A percentile compares a stretch with the other conserved stretches of the same genome.
These are phyloP conservation scores for Drosophila stalkeri DNA, from an alignment of 2,888 invertebrate species.

Conservation along the genomic window DNA sequence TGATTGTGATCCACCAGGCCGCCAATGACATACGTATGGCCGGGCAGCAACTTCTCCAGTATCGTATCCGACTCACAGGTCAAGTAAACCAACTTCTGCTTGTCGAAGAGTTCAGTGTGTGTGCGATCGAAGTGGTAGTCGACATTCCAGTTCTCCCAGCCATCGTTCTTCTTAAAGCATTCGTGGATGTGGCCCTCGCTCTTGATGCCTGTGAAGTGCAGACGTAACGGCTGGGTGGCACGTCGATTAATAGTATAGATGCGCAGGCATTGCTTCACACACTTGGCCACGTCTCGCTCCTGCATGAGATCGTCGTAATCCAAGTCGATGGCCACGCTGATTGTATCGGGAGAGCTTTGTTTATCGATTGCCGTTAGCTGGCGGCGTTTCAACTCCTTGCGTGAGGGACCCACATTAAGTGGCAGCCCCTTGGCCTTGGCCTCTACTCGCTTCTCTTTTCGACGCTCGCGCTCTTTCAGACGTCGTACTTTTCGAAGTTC, in stretches of 20 bases:
- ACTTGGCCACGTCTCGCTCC: slow-evolving; percentile 94
- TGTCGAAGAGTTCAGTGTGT: slow-evolving; percentile 90
- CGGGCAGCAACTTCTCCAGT: slow-evolving; percentile 90
- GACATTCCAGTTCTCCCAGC: slow-evolving; percentile 97
- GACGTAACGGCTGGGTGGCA: slow-evolving; percentile 91
- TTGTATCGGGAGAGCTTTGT: slow-evolving; percentile 13
- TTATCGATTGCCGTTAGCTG: slow-evolving; percentile 83
- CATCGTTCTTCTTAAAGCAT: slow-evolving; percentile 92
- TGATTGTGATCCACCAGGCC: slow-evolving; percentile 99
- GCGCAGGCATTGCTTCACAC: slow-evolving; percentile 94
- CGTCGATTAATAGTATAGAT: slow-evolving; percentile 96
- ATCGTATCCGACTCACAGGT: slow-evolving; percentile 97
- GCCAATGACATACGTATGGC: slow-evolving; percentile 96
- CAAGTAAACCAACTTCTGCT: slow-evolving; percentile 94
- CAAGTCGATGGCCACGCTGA: slow-evolving; percentile 91
- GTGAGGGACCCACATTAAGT: slow-evolving; percentile 88
- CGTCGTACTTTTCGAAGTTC: slow-evolving; percentile 89
- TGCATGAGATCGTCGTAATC: slow-evolving; percentile 97
- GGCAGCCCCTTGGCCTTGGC: slow-evolving; percentile 90
- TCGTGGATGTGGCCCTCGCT: slow-evolving; percentile 89
- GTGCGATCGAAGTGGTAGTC: slow-evolving; percentile 89
- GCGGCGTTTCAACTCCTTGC: slow-evolving; percentile 90
- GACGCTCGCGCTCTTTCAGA: slow-evolving; percentile 89
- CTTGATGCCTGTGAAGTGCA: slow-evolving; percentile 92
- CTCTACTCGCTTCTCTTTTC: slow-evolving; percentile 89